phyloP scores from a whole-genome alignment of 2,113 vertebrate genomes.

The Diadophis punctatus region DNA sequence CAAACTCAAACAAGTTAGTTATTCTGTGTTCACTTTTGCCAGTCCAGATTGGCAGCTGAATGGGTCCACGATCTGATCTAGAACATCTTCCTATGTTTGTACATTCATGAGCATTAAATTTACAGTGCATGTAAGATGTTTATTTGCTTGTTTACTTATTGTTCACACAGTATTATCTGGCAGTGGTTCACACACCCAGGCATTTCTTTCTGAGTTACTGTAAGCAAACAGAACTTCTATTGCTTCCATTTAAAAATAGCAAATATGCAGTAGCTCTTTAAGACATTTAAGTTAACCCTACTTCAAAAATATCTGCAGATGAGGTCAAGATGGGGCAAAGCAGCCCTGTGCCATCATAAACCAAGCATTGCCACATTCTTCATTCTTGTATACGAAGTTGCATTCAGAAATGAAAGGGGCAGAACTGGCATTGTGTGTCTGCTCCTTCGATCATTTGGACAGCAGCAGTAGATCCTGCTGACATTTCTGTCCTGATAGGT shows the following conservation, averaged over 20 bases:
- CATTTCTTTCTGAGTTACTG: background rate
- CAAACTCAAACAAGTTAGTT: no score
- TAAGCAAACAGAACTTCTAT: background rate
- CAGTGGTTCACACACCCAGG: no score
- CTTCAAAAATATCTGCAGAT: background rate
- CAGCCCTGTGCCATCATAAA: background rate
- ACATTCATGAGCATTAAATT: no score
- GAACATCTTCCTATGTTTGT: no score
- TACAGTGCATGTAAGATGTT: no score
- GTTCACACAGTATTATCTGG: no score
- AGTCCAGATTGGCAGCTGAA: no score
- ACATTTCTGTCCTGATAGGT: background rate
- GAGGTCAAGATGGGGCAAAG: background rate
- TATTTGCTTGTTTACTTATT: background rate
- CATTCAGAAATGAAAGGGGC: background rate
- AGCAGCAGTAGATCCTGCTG: background rate
- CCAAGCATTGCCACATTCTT: background rate
- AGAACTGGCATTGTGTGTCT: background rate
- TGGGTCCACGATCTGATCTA: no score
- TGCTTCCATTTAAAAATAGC: background rate
- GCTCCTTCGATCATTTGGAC: background rate
- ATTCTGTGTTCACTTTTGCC: no score
- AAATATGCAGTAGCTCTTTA: background rate
- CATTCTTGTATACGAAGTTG: background rate
- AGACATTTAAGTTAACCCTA: background rate